Base-by-base conservation (phyloP, 2,888 invertebrate genomes). In the Drosophila limbata region DNA sequence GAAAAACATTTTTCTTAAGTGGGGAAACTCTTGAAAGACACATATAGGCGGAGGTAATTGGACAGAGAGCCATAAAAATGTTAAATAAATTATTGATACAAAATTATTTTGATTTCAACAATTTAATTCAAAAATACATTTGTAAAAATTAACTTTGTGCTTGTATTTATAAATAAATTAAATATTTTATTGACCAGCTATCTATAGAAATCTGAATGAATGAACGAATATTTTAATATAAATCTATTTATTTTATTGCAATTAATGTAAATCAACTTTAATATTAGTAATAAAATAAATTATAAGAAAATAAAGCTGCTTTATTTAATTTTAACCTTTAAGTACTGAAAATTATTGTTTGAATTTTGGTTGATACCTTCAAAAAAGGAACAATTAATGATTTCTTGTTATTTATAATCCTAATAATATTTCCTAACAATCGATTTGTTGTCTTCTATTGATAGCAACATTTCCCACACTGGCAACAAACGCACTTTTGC, bases 401-500 rank as follows among this genome's bases (percentile, higher is more conserved):
- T 28, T 28, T 28, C 8, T 2, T 8, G 2, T 8, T 28, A 28
- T 8, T 37, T 17, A 35, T 21, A 21, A 13, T 13, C 45, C 25
- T 25, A 1, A 25, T 25, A 25, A 25, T 25, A 25, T 1, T 25
- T 1, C 5, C 25, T 37, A 17, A 35, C n/a, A 9, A 13, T 19
- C 45, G 6, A 19, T 28, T 51, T 9, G 9, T 5, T 4, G 13
- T 37, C 1, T 17, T 4, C 0, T 3, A 2, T 40, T n/a, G 72
- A 68, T 77, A 25, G 40, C 90, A 21, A 63, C 84, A 35, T 89
- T 81, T 52, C 84, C 90, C 17, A 67, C 83, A 9, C 40, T 90
- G 62, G 80, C 91, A 5, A 79, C 90, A 0, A 77, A 81, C n/a
- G 77, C 91, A 0, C 70, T 91, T 1, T 68, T 90, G 21, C 87